Conservation (phyloP, 1,140 invertebrate genomes). For the Scaptomyza hsui region DNA sequence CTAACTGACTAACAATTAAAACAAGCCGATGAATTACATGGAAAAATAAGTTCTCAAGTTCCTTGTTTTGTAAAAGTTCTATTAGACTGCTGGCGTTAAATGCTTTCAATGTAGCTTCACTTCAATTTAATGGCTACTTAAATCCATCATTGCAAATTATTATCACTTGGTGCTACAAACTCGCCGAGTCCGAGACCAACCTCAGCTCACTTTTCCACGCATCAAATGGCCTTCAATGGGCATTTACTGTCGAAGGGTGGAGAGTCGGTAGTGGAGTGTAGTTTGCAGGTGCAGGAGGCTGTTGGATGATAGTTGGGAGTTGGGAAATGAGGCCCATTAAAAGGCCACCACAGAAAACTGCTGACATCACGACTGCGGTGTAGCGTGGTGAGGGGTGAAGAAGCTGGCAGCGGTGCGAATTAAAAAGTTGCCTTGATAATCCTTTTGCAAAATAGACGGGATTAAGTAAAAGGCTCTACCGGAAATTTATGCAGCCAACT, state of each 20-base stretch:
- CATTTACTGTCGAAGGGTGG: conserved; percentile 51
- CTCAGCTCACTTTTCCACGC: conserved; percentile 70
- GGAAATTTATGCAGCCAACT: conserved; percentile 73
- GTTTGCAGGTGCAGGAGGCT: neutral
- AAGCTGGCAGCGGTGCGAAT: conserved; percentile 53
- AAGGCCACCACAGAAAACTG: conserved; percentile 75
- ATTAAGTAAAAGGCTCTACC: conserved; percentile 77
- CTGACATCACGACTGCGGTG: conserved; percentile 65
- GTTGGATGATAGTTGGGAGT: neutral
- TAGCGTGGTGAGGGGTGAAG: neutral
- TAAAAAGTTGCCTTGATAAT: conserved; percentile 82
- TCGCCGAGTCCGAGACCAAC: conserved; percentile 39
- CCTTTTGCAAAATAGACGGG: conserved; percentile 80
- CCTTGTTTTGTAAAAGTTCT: neutral
- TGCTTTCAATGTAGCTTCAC: conserved; percentile 27
- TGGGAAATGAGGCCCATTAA: conserved; percentile 54
- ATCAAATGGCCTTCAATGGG: conserved; percentile 77
- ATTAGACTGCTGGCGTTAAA: neutral
- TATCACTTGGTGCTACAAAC: conserved; percentile 63
- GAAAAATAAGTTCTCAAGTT: neutral
- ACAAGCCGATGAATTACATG: no score
- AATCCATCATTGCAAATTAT: conserved; percentile 63
- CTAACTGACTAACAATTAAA: no score
- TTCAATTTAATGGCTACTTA: conserved; percentile 54
- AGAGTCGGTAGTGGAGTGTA: neutral